Conservation (phyloP, 2,113 vertebrate species). For the Hippocampus guttulatus region DNA sequence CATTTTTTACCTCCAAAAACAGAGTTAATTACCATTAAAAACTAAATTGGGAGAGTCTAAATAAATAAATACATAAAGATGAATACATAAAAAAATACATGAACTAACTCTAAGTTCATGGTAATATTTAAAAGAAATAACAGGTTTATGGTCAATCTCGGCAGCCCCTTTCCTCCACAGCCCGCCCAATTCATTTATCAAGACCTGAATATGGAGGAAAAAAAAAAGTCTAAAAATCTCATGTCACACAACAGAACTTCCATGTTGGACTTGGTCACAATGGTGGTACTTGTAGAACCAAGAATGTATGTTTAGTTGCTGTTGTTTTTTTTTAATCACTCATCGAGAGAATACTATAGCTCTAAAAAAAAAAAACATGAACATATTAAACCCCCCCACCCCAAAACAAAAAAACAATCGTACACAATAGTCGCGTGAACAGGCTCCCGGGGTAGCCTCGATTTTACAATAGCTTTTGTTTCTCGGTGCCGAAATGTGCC, state of each 20-base stretch:
- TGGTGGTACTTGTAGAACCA: neutral
- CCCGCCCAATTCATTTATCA: neutral
- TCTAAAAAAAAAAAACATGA: neutral
- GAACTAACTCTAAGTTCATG: no score
- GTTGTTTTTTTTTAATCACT: neutral
- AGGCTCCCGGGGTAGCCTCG: neutral
- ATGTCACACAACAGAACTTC: neutral
- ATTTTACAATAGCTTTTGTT: neutral
- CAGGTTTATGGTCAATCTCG: neutral
- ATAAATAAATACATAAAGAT: no score
- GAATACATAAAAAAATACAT: no score
- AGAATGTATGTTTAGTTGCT: neutral
- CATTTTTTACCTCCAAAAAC: no score
- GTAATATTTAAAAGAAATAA: no score
- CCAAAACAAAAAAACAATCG: neutral
- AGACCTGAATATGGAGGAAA: neutral
- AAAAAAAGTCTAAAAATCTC: no score
- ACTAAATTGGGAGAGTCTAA: no score
- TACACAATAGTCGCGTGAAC: no score
- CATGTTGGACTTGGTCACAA: neutral
- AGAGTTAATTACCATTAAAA: no score
- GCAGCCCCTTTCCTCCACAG: neutral
- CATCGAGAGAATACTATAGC: neutral
- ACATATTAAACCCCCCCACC: no score
- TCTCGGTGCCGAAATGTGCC: slow-evolving; percentile 2